Evolutionary conservation across 2,113 vertebrate genomes (phyloP).

Genomic region (Amphilophus citrinellus): DNA sequence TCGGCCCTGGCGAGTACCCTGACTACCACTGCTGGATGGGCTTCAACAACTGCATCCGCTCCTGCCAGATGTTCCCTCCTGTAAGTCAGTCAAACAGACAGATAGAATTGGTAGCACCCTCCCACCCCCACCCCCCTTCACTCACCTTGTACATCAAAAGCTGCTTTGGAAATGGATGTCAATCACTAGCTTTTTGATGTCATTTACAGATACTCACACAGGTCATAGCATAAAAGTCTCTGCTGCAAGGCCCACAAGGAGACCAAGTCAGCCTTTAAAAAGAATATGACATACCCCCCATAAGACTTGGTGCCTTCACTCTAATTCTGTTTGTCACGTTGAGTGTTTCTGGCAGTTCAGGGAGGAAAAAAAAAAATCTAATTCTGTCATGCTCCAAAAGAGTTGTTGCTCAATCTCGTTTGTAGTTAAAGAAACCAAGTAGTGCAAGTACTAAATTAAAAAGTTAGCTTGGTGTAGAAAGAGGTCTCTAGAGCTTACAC

Average conservation of each 20-base stretch:
- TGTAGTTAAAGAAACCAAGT: conserved; percentile 42
- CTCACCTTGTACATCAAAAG: conserved; percentile 74
- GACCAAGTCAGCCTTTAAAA: conserved; percentile 73
- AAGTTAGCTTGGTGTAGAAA: conserved; percentile 25
- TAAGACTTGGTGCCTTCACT: conserved; percentile 71
- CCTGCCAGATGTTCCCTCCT: conserved; percentile 82
- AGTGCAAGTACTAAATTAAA: conserved; percentile 34
- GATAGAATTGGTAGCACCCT: conserved; percentile 21
- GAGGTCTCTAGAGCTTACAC: conserved; percentile 1
- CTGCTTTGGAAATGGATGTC: conserved; percentile 71
- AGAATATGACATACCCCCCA: conserved; percentile 68
- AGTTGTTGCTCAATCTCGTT: conserved; percentile 45
- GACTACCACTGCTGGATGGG: conserved; percentile 79
- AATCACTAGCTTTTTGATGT: conserved; percentile 77
- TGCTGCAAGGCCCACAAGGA: conserved; percentile 74
- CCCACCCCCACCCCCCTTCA: not conserved
- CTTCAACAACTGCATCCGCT: conserved; percentile 83
- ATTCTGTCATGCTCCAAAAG: conserved; percentile 46
- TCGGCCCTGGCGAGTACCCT: conserved; percentile 78
- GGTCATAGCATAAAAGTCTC: conserved; percentile 70
- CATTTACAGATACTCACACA: conserved; percentile 72
- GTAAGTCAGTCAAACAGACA: conserved; percentile 82
- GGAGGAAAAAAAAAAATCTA: conserved; percentile 11
- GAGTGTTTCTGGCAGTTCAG: conserved; percentile 67
- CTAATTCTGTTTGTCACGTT: conserved; percentile 71